A percentile compares a stretch with the other conserved stretches of the same genome.
phyloP scores from a whole-genome alignment of 1,140 invertebrate species.

The Cherax destructor region DNA sequence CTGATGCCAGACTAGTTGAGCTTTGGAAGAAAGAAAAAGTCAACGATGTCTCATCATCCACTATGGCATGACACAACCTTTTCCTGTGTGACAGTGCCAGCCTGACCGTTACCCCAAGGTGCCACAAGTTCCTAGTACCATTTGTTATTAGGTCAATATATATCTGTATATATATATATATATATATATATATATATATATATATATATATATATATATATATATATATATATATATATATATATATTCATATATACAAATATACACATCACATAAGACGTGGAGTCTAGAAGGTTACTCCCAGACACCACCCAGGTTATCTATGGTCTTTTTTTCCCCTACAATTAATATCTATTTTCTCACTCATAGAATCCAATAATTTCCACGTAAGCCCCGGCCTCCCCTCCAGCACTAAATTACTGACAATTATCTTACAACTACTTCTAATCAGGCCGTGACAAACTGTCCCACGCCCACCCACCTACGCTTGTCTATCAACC shows the following conservation, averaged over 20 bases:
- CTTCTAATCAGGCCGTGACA: background rate
- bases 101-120: too few relatives aligned
- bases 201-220: background rate
- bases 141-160: too few relatives aligned
- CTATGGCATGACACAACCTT: too few relatives aligned
- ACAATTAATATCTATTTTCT: too few relatives aligned
- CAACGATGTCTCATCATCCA: too few relatives aligned
- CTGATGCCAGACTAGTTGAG: too few relatives aligned
- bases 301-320: background rate
- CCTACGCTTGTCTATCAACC: too few relatives aligned
- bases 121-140: too few relatives aligned
- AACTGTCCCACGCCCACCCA: background rate
- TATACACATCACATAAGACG: background rate
- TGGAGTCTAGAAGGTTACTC: background rate
- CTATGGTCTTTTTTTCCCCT: background rate
- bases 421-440: background rate
- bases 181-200: background rate
- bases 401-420: background rate
- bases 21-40: too few relatives aligned
- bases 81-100: too few relatives aligned
- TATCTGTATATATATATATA: conserved; percentile 4
- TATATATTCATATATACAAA: background rate
- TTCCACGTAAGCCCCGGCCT: too few relatives aligned
- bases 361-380: too few relatives aligned
- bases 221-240: background rate